Percentiles rank a stretch among this genome's conserved stretches.
Evolutionary conservation across 2,797 vertebrate genomes (phyloP).

Genomic region (Lacerta bilineata): DNA sequence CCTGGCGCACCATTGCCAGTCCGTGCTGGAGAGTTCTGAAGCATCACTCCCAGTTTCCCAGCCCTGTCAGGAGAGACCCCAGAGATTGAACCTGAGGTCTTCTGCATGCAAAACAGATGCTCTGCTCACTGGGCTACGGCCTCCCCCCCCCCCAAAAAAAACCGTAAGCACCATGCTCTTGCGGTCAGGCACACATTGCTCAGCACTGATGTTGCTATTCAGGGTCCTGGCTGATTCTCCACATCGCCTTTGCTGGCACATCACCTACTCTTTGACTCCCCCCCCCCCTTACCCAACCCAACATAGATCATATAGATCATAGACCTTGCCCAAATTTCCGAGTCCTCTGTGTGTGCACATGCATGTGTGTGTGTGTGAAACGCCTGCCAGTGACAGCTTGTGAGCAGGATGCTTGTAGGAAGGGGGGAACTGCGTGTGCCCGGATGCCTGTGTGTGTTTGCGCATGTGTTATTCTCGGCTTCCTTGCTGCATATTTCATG

Average conservation of each 20-base stretch:
- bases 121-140: too few relatives aligned
- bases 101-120: too few relatives aligned
- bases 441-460: background rate
- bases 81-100: too few relatives aligned
- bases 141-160: too few relatives aligned
- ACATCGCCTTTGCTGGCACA: background rate
- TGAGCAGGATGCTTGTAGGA: background rate
- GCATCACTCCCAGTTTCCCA: too few relatives aligned
- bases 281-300: too few relatives aligned
- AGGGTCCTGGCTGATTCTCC: background rate
- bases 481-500: constrained; percentile 28
- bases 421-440: background rate
- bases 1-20: too few relatives aligned
- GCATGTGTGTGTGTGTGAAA: background rate
- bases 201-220: background rate
- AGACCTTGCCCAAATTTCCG: background rate
- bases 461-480: constrained; percentile 8
- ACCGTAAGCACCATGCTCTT: background rate
- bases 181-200: background rate
- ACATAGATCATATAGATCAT: background rate
- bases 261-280: background rate
- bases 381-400: constrained; percentile 19
- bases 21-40: too few relatives aligned
- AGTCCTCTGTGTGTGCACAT: background rate
- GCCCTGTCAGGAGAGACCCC: too few relatives aligned